Evolutionary conservation across 2,113 vertebrate genomes (phyloP).

Genomic region (Gymnarchus niloticus): DNA sequence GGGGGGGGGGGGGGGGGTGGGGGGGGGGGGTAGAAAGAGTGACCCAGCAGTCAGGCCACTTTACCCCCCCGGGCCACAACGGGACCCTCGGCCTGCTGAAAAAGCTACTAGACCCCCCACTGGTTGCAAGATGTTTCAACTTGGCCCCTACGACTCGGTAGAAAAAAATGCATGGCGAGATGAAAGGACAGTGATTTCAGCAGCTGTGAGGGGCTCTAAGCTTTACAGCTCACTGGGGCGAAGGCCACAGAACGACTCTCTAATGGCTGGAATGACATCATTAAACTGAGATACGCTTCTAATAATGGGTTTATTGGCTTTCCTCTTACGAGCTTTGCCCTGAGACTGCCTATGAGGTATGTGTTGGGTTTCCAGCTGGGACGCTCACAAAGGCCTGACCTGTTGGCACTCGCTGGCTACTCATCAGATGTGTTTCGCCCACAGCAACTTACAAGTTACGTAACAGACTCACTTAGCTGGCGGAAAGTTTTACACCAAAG

Average conservation of each 20-base stretch:
- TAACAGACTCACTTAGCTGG: neutral
- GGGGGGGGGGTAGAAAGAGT: neutral
- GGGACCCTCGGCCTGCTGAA: neutral
- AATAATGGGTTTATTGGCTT: slow-evolving; percentile 14
- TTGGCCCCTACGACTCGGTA: neutral
- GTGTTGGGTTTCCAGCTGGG: neutral
- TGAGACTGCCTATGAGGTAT: neutral
- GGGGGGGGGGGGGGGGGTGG: too few species aligned
- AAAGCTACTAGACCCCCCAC: slow-evolving; percentile 26
- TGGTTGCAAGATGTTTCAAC: slow-evolving; percentile 17
- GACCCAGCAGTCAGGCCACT: neutral
- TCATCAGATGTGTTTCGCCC: neutral
- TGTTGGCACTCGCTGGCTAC: neutral
- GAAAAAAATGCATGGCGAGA: neutral
- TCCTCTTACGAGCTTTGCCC: neutral
- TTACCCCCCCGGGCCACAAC: neutral
- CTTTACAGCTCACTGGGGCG: neutral
- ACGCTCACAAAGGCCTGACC: neutral
- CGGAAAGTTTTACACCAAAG: too few species aligned
- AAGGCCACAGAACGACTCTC: neutral
- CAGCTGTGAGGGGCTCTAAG: slow-evolving; percentile 12
- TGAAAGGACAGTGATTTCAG: slow-evolving; percentile 15
- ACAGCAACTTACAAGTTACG: neutral
- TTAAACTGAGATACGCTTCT: slow-evolving; percentile 14
- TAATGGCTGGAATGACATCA: slow-evolving; percentile 13